phyloP scores from a whole-genome alignment of 2,888 invertebrate genomes.

The Hecatera dysodea region DNA sequence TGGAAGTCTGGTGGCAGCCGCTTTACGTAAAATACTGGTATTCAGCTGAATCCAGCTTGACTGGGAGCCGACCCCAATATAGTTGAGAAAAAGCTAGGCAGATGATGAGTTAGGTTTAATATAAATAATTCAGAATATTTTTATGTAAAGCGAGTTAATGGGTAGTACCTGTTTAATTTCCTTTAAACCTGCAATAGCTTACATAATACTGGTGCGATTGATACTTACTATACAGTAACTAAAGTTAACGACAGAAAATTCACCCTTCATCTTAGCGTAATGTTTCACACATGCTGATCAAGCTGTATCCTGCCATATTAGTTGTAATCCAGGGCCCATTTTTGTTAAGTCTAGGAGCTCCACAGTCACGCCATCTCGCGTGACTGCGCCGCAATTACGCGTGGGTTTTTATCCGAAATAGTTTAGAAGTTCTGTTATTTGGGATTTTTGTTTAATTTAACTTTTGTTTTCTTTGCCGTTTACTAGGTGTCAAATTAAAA shows the following conservation, averaged over 20 bases:
- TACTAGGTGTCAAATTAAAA: neutral
- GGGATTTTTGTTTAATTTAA: conserved; percentile 6
- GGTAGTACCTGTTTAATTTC: no score
- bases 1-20: no score
- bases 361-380: conserved; percentile 70
- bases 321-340: conserved; percentile 52
- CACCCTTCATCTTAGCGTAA: neutral
- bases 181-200: no score
- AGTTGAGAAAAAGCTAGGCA: no score
- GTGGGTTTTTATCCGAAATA: conserved; percentile 28
- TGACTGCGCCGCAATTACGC: conserved; percentile 54
- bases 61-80: no score
- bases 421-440: conserved; percentile 18
- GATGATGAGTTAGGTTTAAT: no score
- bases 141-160: no score
- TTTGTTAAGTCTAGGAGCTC: conserved; percentile 54
- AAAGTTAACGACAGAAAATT: neutral
- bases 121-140: no score
- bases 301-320: conserved; percentile 35
- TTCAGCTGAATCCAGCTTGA: no score
- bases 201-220: no score
- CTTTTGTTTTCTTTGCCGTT: neutral
- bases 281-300: conserved; percentile 17
- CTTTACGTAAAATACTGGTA: no score
- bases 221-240: no score